These are phyloP conservation scores for Antitype chi DNA, from an alignment of 2,888 invertebrate genomes.

Conservation along the genomic window DNA sequence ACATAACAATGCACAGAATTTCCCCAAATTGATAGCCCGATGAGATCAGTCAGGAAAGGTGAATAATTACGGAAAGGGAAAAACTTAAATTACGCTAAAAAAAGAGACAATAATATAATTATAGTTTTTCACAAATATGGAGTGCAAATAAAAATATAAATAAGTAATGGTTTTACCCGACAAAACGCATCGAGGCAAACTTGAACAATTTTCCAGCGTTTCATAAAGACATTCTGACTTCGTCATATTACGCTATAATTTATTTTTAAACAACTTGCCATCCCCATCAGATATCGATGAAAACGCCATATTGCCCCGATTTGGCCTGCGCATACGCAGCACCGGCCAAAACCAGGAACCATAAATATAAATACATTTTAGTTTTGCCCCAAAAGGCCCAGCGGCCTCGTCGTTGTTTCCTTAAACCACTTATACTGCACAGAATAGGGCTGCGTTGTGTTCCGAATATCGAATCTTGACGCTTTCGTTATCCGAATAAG, in stretches of 20 bases:
- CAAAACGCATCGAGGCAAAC: slow-evolving; percentile 16
- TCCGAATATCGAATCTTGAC: slow-evolving; percentile 56
- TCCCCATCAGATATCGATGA: slow-evolving; percentile 74
- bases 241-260: slow-evolving; percentile 59
- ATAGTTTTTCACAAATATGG: neutral
- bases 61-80: neutral
- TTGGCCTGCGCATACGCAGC: slow-evolving; percentile 70
- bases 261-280: slow-evolving; percentile 67
- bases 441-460: slow-evolving; percentile 58
- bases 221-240: slow-evolving; percentile 53
- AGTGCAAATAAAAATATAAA: slow-evolving; percentile 13
- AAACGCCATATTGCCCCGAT: slow-evolving; percentile 74
- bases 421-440: slow-evolving; percentile 72
- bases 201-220: slow-evolving; percentile 45
- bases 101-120: neutral
- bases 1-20: neutral
- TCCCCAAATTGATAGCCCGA: neutral
- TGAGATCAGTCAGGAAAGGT: neutral
- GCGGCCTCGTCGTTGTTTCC: slow-evolving; percentile 84
- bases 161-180: neutral
- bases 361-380: slow-evolving; percentile 85
- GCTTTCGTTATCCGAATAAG: slow-evolving; percentile 62
- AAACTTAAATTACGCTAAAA: neutral
- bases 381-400: slow-evolving; percentile 77
- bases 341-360: slow-evolving; percentile 80